A percentile compares a stretch with the other conserved stretches of the same genome.
Conservation (phyloP, 2,113 vertebrate genomes). For the Solea solea region DNA sequence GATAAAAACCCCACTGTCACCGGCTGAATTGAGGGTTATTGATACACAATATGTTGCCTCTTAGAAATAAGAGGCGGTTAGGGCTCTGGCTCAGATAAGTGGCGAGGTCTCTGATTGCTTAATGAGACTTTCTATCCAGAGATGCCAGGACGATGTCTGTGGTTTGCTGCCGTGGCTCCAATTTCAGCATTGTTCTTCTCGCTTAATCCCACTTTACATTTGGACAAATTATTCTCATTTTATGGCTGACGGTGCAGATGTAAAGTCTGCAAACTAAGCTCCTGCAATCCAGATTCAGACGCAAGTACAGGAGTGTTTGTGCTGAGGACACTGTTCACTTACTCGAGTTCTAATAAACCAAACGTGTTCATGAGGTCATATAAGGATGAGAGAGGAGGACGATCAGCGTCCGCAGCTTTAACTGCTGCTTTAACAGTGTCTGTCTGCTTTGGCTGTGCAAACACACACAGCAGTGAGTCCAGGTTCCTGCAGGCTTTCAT, state of each 20-base stretch:
- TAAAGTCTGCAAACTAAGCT: conserved; percentile 24
- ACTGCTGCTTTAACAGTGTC: no score
- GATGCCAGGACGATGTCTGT: conserved; percentile 54
- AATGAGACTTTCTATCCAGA: conserved; percentile 42
- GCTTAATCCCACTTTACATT: conserved; percentile 5
- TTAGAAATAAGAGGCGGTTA: conserved; percentile 4
- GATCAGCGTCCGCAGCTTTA: no score
- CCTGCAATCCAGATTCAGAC: conserved; percentile 33
- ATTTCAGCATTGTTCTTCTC: conserved; percentile 5
- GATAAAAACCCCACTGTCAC: not conserved
- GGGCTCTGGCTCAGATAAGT: conserved; percentile 35
- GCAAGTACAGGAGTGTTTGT: not conserved
- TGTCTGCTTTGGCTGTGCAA: no score
- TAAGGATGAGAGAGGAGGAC: no score
- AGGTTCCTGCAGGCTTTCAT: no score
- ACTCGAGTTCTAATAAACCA: not conserved
- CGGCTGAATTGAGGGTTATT: not conserved
- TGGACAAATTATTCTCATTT: conserved; percentile 5
- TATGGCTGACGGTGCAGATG: conserved; percentile 28
- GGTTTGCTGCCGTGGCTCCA: conserved; percentile 34
- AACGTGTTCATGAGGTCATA: no score
- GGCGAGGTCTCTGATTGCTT: conserved; percentile 51
- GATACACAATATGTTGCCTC: not conserved
- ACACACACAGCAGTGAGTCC: no score
- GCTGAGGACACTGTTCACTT: not conserved